These are phyloP conservation scores for Hemistola chrysoprasaria DNA, from an alignment of 2,888 invertebrate species.

Conservation along the genomic window DNA sequence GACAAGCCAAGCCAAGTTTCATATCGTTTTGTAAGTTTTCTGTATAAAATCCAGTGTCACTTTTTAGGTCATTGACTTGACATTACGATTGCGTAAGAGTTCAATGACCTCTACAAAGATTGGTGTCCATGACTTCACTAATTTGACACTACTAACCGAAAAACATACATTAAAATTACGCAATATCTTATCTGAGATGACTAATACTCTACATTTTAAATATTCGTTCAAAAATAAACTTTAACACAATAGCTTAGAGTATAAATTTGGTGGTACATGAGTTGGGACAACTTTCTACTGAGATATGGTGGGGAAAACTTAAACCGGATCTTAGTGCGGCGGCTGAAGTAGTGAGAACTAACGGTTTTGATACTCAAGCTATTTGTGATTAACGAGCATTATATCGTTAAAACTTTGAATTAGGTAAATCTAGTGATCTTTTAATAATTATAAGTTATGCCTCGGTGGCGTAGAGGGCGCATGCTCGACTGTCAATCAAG, in stretches of 20 bases:
- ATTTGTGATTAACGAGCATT: background rate
- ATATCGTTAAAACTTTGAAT: no score
- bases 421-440: no score
- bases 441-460: no score
- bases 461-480: no score
- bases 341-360: slow-evolving; percentile 31
- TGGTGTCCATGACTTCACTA: slow-evolving; percentile 25
- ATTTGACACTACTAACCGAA: slow-evolving; percentile 62
- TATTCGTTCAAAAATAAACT: slow-evolving; percentile 17
- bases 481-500: no score
- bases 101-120: slow-evolving; percentile 32
- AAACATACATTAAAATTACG: slow-evolving; percentile 59
- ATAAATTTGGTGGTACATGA: slow-evolving; percentile 2
- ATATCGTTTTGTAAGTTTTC: no score
- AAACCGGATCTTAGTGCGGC: slow-evolving; percentile 45
- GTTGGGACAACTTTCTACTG: slow-evolving; percentile 48
- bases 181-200: slow-evolving; percentile 45
- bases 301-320: slow-evolving; percentile 48
- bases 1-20: no score
- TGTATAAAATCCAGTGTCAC: no score
- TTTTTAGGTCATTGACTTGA: slow-evolving; percentile 18
- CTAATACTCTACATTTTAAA: slow-evolving; percentile 30
- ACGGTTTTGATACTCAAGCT: slow-evolving; percentile 38
- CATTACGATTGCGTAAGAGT: slow-evolving; percentile 13
- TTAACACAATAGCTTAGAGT: slow-evolving; percentile 9